Evolutionary conservation across 2,113 vertebrate genomes (phyloP).

Genomic region (Triplophysa siluroides): DNA sequence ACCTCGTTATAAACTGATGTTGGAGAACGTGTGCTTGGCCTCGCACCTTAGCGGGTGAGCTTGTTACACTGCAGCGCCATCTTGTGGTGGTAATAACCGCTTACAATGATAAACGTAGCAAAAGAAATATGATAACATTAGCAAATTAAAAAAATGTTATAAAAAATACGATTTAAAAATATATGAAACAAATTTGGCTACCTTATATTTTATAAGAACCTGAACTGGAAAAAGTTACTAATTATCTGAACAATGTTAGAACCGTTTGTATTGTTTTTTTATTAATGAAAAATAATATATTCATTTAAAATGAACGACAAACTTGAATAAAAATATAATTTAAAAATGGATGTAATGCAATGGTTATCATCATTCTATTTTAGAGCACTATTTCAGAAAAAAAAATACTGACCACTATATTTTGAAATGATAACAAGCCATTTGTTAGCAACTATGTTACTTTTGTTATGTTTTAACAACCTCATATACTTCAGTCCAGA

Average conservation of each 20-base stretch:
- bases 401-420: neutral
- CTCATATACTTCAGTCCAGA: neutral
- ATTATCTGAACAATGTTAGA: too few relatives aligned
- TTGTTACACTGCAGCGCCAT: neutral
- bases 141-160: neutral
- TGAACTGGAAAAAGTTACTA: too few relatives aligned
- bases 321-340: too few relatives aligned
- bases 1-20: neutral
- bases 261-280: too few relatives aligned
- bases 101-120: neutral
- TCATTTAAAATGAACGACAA: too few relatives aligned
- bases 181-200: too few relatives aligned
- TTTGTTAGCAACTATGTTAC: neutral
- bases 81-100: slow-evolving; percentile 23
- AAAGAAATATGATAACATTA: neutral
- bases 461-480: neutral
- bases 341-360: too few relatives aligned
- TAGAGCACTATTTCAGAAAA: too few relatives aligned
- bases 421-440: neutral
- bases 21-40: neutral
- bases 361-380: too few relatives aligned
- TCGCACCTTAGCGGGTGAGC: neutral
- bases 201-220: too few relatives aligned
- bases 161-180: too few relatives aligned
- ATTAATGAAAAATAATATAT: too few relatives aligned